Conservation (phyloP, 2,797 vertebrate species). For the Malacoctenus gilli region DNA sequence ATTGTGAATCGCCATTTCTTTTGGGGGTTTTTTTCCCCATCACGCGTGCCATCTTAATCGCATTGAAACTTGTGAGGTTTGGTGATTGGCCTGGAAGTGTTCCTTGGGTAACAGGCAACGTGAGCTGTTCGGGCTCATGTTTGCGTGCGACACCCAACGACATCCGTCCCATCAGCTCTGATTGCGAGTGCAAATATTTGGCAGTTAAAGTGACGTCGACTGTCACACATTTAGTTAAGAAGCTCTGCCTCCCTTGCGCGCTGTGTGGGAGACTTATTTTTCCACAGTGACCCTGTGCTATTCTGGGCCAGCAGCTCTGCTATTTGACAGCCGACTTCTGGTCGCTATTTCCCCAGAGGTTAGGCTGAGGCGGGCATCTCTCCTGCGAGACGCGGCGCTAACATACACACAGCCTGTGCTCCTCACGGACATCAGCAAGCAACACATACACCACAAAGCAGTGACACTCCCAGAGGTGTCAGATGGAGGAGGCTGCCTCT, state of each 20-base stretch:
- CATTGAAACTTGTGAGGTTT: too few relatives aligned
- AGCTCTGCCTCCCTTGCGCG: slow-evolving; percentile 42
- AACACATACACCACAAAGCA: slow-evolving; percentile 44
- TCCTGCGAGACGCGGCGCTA: slow-evolving; percentile 48
- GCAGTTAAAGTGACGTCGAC: slow-evolving; percentile 35
- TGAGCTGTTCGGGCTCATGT: slow-evolving; percentile 12
- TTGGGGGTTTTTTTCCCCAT: too few relatives aligned
- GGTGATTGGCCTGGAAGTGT: background rate
- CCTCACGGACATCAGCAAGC: slow-evolving; percentile 47
- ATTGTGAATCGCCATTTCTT: too few relatives aligned
- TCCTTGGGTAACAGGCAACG: slow-evolving; percentile 14
- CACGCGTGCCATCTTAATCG: too few relatives aligned
- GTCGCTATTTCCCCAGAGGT: slow-evolving; percentile 66
- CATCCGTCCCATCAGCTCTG: slow-evolving; percentile 40
- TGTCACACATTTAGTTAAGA: slow-evolving; percentile 57
- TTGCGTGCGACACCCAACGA: slow-evolving; percentile 29
- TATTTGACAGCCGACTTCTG: slow-evolving; percentile 74
- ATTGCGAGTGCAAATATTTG: slow-evolving; percentile 47
- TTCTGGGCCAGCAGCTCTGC: slow-evolving; percentile 62
- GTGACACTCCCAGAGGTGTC: slow-evolving; percentile 59
- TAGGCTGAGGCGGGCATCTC: slow-evolving; percentile 59
- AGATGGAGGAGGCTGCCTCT: slow-evolving; percentile 49
- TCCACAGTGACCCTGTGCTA: slow-evolving; percentile 61
- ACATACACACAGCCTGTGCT: slow-evolving; percentile 55
- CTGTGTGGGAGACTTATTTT: slow-evolving; percentile 61